phyloP scores from a whole-genome alignment of 2,888 invertebrate species.

The Leptothorax acervorum region DNA sequence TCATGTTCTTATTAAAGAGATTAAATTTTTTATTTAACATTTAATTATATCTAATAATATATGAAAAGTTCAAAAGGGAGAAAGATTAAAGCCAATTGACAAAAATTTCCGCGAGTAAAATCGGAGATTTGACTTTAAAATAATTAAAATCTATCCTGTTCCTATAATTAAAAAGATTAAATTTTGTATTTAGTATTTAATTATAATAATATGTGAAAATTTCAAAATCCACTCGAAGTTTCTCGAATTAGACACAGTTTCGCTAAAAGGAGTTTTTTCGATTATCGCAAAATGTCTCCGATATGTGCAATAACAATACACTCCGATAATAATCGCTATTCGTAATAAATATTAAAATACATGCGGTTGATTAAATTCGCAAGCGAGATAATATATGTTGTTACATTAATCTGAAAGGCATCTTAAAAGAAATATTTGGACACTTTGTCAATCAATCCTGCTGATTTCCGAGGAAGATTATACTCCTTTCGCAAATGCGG shows the following conservation, averaged over 20 bases:
- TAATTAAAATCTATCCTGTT: background rate
- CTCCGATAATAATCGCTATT: background rate
- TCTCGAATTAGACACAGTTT: background rate
- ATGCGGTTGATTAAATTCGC: background rate
- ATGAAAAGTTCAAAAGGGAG: background rate
- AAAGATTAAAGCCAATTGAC: background rate
- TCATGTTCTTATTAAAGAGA: background rate
- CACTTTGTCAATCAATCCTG: background rate
- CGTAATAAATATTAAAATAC: background rate
- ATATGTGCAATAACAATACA: background rate
- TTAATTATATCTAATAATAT: background rate
- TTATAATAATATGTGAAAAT: background rate
- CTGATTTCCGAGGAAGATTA: background rate
- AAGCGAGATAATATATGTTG: background rate
- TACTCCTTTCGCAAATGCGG: conserved; percentile 33
- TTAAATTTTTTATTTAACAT: background rate
- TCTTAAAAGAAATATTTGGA: background rate
- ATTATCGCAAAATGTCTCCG: background rate
- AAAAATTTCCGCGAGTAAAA: background rate
- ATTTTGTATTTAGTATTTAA: background rate
- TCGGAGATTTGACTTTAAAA: background rate
- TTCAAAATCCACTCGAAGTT: background rate
- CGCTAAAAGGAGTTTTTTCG: background rate
- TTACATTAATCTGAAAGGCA: background rate
- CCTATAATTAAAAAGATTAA: background rate